Base-by-base conservation (phyloP, 2,888 invertebrate species). In the Lissonota sp. region DNA sequence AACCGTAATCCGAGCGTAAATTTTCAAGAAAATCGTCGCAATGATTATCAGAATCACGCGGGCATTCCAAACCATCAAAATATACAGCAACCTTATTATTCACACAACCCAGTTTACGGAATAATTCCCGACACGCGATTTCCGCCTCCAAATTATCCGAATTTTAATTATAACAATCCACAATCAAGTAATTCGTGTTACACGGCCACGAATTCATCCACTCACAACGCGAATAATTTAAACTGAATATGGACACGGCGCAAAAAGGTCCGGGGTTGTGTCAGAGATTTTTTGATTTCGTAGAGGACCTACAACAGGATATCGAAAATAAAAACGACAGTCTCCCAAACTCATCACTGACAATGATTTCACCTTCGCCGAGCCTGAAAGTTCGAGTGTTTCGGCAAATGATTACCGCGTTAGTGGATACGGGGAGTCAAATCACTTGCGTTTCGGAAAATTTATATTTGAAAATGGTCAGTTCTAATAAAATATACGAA, bases 391-490 rank as follows among this genome's bases (percentile, higher is more conserved):
- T 40, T 4, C 8, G 10, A 6, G 26, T 63, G 1, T 10, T 10
- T 1, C 8, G 2, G 4, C 40, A 16, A 0, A 7, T 16, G 0
- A 26, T 40, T 4, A 14, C 12, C 6, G 53, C 67, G 4, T 53
- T 67, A 5, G 12, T 67, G 3, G 67, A 67, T 42, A 63, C 63
- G 5, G 63, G 63, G 8, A n/a, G 14, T 10, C 63, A 63, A n/a
- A 42, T 63, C 40, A 63, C 63, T 6, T 63, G 63, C 2, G 12
- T 63, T 10, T 63, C 44, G 4, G 63, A 63, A 16, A 37, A 63
- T 40, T 63, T 46, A 1, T 63, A 63, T 16, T 40, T 8, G 10
- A 63, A 40, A 42, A 10, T 63, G n/a, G 8, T 42, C 4, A 37
- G 5, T 10, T 8, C 6, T 6, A 42, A 6, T 14, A 44, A 5